Base-by-base conservation (phyloP, 1,140 invertebrate species). In the Diachasmimorpha longicaudata region DNA sequence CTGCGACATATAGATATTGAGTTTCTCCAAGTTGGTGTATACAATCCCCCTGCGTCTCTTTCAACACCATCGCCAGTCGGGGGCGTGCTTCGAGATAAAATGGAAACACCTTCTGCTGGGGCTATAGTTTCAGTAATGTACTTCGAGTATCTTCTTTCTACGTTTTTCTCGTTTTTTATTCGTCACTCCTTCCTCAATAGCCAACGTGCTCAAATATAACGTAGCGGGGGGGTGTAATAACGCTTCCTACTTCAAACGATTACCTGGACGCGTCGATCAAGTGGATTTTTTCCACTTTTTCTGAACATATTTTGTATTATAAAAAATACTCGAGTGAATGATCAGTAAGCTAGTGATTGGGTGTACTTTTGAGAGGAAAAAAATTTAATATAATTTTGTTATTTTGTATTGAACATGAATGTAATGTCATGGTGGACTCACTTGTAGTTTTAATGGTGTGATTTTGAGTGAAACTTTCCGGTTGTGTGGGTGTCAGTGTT, bases 21-120 rank as follows among this genome's bases (percentile, higher is more conserved):
- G 74, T 78, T 78, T 78, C 77, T 31, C 48, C 14, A 52, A 58
- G 69, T 74, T 74, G 74, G 69, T 66, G 70, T 25, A 71, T 39
- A 68, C 48, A 69, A 48, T 73, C 58, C 58, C 58, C 58, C 13
- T 25, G 58, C 58, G 58, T 48, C 58, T 72, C 63, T 71, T 21
- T 37, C 46, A 52, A 76, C 70, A 44, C 36, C 48, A 66, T 42
- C n/a, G 19, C 23, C 37, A 37, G 73, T 36, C 63, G 77, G 79
- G 79, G 79, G 75, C 77, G 78, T 80, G 76, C 79, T 75, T 71
- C 74, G 74, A 69, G 79, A 81, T 82, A 80, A 80, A 83, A 83
- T 81, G 74, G 78, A 79, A 52, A 79, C 73, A 75, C 74, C 81
- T 81, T 72, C 39, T 58, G 37, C 13, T 63, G 16, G 23, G 48